Evolutionary conservation across 2,888 invertebrate species (phyloP), one percentile per base, ranked within the genome.

Genomic region (Tipula lateralis): DNA sequence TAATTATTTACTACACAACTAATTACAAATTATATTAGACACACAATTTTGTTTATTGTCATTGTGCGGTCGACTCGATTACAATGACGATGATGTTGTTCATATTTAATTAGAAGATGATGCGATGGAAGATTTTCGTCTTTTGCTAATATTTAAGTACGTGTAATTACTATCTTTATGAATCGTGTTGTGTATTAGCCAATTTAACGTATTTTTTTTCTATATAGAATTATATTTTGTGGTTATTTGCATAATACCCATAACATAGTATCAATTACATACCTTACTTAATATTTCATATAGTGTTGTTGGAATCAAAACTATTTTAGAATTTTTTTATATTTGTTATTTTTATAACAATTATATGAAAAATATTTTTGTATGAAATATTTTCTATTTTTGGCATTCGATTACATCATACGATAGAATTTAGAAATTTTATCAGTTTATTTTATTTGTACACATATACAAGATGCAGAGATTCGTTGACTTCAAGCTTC

Each of bases 371-470:
- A 66, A 50, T 12, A 50, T 19, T 50, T 19, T 24, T 19, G 50
- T 50, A 50, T 50, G 50, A 66, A 66, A 66, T 66, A 66, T 66
- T 66, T 66, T 66, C 66, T 66, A 66, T 66, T 66, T 66, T 24
- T 66, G 24, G 66, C 24, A 12, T 66, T 9, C 66, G 24, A 24
- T 66, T 66, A 19, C 66, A 66, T 66, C 66, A 66, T 66, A 12
- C 6, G 2, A 19, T 66, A 66, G 24, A 66, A 66, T 66, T 66
- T 66, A 66, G 66, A 66, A 66, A 66, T 66, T 66, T 66, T 66
- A 24, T 66, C 66, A 24, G 66, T 50, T 50, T 50, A 50, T 50
- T 50, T 50, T 50, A 16, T 50, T 50, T 19, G 16, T 50, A 16
- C 44, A 50, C 16, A 50, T n/a, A 4, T n/a, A 44, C 16, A 16